Percentiles rank a stretch among this genome's conserved stretches.
These are phyloP conservation scores for Lycorma delicatula DNA, from an alignment of 1,140 invertebrate species.

Conservation along the genomic window DNA sequence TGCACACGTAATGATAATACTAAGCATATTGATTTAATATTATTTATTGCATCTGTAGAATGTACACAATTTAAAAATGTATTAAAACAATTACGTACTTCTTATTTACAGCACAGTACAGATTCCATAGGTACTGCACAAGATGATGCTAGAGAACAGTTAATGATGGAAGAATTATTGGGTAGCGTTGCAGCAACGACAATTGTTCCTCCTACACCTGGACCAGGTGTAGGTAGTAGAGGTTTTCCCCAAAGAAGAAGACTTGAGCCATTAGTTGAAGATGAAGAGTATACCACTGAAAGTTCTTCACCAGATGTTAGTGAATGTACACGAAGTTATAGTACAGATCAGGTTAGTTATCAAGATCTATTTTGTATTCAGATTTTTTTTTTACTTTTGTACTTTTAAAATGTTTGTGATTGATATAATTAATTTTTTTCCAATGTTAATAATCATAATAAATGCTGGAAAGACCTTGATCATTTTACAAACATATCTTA, in stretches of 20 bases:
- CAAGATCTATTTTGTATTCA: too few relatives aligned
- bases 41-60: too few relatives aligned
- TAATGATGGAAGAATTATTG: conserved; percentile 27
- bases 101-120: conserved; percentile 11
- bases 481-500: too few relatives aligned
- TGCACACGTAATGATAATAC: too few relatives aligned
- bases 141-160: conserved; percentile 24
- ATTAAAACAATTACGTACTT: too few relatives aligned
- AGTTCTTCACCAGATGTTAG: conserved; percentile 22
- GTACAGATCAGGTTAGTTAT: conserved; percentile 24
- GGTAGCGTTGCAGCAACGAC: conserved; percentile 14
- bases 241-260: conserved; percentile 22
- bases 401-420: too few relatives aligned
- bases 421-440: too few relatives aligned
- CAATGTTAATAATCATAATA: too few relatives aligned
- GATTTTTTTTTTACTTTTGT: too few relatives aligned
- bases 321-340: conserved; percentile 23
- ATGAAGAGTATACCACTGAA: conserved; percentile 22
- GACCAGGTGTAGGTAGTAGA: conserved; percentile 10
- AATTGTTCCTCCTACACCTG: background rate
- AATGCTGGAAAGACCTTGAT: too few relatives aligned
- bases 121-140: conserved; percentile 17
- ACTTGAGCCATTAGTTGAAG: conserved; percentile 25
- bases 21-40: too few relatives aligned
- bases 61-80: too few relatives aligned